Base-by-base conservation (phyloP, 2,797 vertebrate species). In the Chromobotia macracanthus region DNA sequence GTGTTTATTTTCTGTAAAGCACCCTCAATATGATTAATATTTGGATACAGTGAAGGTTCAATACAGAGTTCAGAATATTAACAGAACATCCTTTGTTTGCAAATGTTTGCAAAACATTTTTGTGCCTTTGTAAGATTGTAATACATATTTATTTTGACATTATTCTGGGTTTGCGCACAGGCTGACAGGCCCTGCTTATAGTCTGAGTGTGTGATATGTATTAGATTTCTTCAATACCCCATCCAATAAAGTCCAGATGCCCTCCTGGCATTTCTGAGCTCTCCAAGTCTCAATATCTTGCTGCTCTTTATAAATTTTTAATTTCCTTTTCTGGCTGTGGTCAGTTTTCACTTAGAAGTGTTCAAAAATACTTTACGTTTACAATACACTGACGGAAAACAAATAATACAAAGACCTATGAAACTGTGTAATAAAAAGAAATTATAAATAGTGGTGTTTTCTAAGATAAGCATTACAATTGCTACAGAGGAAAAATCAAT, bases 221-320 rank as follows among this genome's bases (percentile, higher is more conserved):
- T 84, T 79, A 23, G 53, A 60, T 84, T 84, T 75, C 83, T 66
- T 68, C 68, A 81, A 81, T 53, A 80, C 75, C 68, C 68, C 70
- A 71, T 63, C 60, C 76, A 81, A 84, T 81, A 75, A 75, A 75
- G 31, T 79, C 83, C 83, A 84, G 83, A 84, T 84, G 83, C 80
- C 72, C 21, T 48, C 21, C 44, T 60, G 73, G 73, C 66, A 51
- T 31, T 16, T 19, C 50, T 66, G 75, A 53, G 41, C 71, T 71
- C 66, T 63, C 18, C 9, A 35, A 70, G 71, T 61, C 78, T 71
- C 23, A 53, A 51, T 46, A 51, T 66, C 50, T 64, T n/a, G 31
- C 65, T 77, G 74, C 60, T 16, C 25, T 16, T 31, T 23, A 60
- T 28, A 6, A 35, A 35, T 25, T 18, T 63, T 10, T 19, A 19